Evolutionary conservation across 1,140 invertebrate genomes (phyloP), one percentile per base, ranked within the genome.

Genomic region (Lysiphlebus fabarum): DNA sequence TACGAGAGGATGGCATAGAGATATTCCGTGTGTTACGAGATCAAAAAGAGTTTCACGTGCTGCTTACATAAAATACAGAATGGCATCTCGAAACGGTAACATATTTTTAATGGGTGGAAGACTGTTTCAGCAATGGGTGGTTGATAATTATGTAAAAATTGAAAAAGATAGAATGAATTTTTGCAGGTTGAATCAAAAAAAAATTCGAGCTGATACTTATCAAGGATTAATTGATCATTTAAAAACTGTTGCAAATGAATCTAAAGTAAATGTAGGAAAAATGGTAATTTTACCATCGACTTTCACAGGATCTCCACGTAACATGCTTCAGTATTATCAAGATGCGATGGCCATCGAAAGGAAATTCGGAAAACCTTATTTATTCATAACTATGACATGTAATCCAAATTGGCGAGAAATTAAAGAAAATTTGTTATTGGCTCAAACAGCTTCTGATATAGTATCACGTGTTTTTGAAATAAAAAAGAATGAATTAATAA

Each of bases 301-400:
- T 37, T 78, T 65, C 58, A 67, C 58, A 40, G 75, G 71, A 45
- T 73, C 72, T 61, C 72, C 70, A 59, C 67, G 74, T 37, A 59
- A 78, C 61, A 75, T 78, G 74, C 70, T 77, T 43, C 68, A 80
- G 65, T 70, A 76, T 62, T 62, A 66, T 58, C 75, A 75, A 64
- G 73, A 78, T 67, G 67, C 61, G 63, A 80, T 71, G 68, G 67
- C 76, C n/a, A 80, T 78, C 61, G 79, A 81, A 12, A 59, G 72
- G 42, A 49, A 71, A 60, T 78, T 70, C 62, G 74, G 73, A n/a
- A 60, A 56, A 64, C 69, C 74, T 58, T 68, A 73, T 65, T 65
- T 79, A 56, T 78, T 77, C 61, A 72, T 73, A 48, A 77, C 73
- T 8, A 14, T 47, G 44, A 47, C 44, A 47, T 47, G 44, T 47